These are phyloP conservation scores for Cynopterus sphinx DNA, from an alignment of 2,797 vertebrate genomes.

Conservation along the genomic window DNA sequence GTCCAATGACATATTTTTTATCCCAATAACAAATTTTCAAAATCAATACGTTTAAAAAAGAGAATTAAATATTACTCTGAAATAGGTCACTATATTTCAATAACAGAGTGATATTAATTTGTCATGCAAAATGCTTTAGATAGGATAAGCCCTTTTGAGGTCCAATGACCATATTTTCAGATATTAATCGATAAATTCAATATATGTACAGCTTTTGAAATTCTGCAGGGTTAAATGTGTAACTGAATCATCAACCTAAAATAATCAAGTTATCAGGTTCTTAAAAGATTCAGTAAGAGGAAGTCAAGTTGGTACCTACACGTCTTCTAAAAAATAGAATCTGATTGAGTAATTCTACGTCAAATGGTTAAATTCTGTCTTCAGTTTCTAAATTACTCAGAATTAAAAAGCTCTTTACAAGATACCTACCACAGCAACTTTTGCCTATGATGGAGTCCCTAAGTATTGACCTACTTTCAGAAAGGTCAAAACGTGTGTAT, in stretches of 20 bases:
- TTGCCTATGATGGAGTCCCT: not conserved
- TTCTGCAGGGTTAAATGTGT: not conserved
- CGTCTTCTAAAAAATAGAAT: not conserved
- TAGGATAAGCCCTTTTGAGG: not conserved
- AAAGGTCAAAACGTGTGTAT: not conserved
- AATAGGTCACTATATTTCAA: not conserved
- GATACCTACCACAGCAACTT: not conserved
- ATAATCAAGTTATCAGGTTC: not conserved
- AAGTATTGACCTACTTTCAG: not conserved
- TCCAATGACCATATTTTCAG: not conserved
- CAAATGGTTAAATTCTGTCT: slow-evolving; percentile 57
- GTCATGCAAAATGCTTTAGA: not conserved
- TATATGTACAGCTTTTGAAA: not conserved
- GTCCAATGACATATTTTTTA: not conserved
- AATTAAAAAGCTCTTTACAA: slow-evolving; percentile 36
- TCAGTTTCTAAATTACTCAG: slow-evolving; percentile 50
- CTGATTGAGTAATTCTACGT: slow-evolving; percentile 52
- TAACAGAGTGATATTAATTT: not conserved
- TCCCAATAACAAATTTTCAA: not conserved
- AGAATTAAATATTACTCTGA: not conserved
- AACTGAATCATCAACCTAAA: slow-evolving; percentile 20
- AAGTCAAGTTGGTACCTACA: not conserved
- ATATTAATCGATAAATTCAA: not conserved
- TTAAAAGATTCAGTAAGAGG: not conserved
- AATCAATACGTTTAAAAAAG: not conserved